Percentiles rank a stretch among this genome's conserved stretches.
Conservation (phyloP, 1,140 invertebrate genomes). For the Drosophila albomicans region DNA sequence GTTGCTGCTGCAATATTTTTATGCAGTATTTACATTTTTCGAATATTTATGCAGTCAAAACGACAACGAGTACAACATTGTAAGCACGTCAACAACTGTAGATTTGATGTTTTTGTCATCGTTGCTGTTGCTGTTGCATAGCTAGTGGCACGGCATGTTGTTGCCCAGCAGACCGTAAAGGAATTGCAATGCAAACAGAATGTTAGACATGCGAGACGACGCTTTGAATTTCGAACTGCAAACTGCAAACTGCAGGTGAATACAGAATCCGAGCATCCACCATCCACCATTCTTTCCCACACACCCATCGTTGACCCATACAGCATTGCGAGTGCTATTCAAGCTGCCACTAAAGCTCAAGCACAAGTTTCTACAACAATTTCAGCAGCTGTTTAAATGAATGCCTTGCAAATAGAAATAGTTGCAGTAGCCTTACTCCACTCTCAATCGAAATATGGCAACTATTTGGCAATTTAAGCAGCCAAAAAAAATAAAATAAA, state of each 20-base stretch:
- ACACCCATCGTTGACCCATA: neutral
- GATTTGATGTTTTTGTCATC: conserved; percentile 22
- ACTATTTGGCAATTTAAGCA: conserved; percentile 63
- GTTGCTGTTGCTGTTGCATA: conserved; percentile 31
- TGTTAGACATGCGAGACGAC: conserved; percentile 61
- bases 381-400: conserved; percentile 57
- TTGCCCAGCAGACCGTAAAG: conserved; percentile 70
- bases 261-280: neutral
- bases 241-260: conserved; percentile 31
- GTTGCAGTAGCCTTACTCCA: conserved; percentile 36
- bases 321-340: neutral
- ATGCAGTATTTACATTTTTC: conserved; percentile 73
- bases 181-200: conserved; percentile 76
- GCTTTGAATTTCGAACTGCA: conserved; percentile 46
- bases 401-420: conserved; percentile 65
- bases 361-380: conserved; percentile 35
- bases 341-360: conserved; percentile 22
- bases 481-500: conserved; percentile 20
- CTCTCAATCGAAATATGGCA: conserved; percentile 44
- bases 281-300: neutral
- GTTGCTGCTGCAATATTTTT: conserved; percentile 63
- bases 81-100: conserved; percentile 52
- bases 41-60: conserved; percentile 67
- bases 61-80: conserved; percentile 38
- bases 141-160: conserved; percentile 45